These are phyloP conservation scores for Machimus atricapillus DNA, from an alignment of 2,888 invertebrate genomes.

Conservation along the genomic window DNA sequence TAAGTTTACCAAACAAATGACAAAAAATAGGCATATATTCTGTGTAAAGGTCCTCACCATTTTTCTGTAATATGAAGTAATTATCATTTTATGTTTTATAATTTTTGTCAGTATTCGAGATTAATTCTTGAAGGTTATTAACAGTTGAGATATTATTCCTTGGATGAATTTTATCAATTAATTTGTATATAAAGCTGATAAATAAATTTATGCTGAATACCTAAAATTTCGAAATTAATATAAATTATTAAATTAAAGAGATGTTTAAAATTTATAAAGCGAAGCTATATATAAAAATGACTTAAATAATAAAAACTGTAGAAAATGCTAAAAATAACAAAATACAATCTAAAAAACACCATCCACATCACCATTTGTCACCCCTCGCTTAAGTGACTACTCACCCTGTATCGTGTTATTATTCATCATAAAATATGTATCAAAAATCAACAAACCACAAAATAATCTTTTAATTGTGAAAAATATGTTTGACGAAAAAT, in stretches of 20 bases:
- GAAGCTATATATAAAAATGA: background rate
- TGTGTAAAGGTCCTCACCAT: too few species aligned
- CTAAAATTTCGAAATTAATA: background rate
- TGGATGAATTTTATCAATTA: background rate
- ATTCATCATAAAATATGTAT: background rate
- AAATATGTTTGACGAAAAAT: background rate
- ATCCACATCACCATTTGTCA: background rate
- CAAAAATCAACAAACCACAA: background rate
- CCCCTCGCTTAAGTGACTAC: background rate
- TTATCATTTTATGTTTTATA: too few species aligned
- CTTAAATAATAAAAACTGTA: background rate
- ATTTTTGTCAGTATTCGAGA: too few species aligned
- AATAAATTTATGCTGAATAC: background rate
- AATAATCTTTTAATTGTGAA: conserved; percentile 8
- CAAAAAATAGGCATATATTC: too few species aligned
- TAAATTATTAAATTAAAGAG: background rate
- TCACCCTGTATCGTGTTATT: background rate
- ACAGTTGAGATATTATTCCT: too few species aligned
- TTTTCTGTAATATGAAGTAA: too few species aligned
- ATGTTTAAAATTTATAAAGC: background rate
- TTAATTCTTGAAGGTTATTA: too few species aligned
- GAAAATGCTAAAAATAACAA: background rate
- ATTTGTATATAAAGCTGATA: background rate
- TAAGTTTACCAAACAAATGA: too few species aligned
- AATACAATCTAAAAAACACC: background rate